These are phyloP conservation scores for Aepyceros melampus DNA, from an alignment of 2,113 vertebrate genomes.

Conservation along the genomic window DNA sequence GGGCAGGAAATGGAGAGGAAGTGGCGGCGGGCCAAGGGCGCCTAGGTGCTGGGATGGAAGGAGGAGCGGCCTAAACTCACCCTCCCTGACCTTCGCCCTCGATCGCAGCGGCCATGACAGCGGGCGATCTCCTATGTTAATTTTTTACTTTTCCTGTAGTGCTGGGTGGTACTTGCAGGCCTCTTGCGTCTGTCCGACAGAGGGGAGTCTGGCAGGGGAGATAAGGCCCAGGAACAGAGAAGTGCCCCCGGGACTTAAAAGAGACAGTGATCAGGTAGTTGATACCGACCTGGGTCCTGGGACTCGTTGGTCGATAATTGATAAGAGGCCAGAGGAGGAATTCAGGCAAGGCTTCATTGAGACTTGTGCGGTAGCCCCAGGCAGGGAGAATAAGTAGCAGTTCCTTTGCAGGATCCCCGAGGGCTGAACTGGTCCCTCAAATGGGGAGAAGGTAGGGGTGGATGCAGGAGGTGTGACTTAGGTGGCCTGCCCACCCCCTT, in stretches of 20 bases:
- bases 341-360: background rate
- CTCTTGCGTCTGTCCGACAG: rapidly evolving
- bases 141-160: background rate
- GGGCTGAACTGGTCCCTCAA: background rate
- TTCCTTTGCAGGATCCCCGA: background rate
- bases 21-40: background rate
- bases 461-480: background rate
- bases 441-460: background rate
- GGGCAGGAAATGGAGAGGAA: background rate
- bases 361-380: background rate
- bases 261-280: background rate
- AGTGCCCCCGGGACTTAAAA: rapidly evolving
- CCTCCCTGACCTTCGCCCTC: rapidly evolving
- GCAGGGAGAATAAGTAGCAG: background rate
- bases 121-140: rapidly evolving
- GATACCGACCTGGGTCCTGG: background rate
- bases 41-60: background rate
- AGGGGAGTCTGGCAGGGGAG: background rate
- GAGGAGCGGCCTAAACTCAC: background rate
- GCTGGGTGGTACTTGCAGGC: background rate
- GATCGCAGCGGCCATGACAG: background rate
- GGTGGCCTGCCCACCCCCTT: background rate
- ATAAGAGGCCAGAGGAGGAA: background rate
- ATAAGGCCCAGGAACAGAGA: background rate
- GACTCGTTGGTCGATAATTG: background rate